phyloP scores from a whole-genome alignment of 2,113 vertebrate species.

The Boleophthalmus pectinirostris region DNA sequence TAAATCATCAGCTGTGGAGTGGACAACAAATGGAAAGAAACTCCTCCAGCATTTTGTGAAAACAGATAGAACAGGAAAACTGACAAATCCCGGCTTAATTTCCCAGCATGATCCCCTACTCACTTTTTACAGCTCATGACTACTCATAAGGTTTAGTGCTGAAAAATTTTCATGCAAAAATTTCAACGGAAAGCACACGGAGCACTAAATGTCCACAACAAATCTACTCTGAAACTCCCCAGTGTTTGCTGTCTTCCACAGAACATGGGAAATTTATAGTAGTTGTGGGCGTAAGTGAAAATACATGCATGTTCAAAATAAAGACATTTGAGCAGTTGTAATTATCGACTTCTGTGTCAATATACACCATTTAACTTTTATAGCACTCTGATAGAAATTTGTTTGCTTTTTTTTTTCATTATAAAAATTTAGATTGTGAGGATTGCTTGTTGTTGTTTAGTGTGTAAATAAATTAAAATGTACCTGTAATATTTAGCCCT shows the following conservation, averaged over 20 bases:
- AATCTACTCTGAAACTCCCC: slow-evolving; percentile 53
- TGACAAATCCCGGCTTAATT: slow-evolving; percentile 32
- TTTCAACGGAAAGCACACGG: slow-evolving; percentile 28
- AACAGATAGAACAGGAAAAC: slow-evolving; percentile 15
- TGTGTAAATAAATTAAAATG: no score
- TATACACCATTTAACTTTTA: not conserved
- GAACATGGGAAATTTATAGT: slow-evolving; percentile 31
- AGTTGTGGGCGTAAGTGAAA: slow-evolving; percentile 15
- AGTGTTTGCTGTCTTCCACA: slow-evolving; percentile 35
- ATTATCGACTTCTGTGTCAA: not conserved
- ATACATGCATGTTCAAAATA: not conserved
- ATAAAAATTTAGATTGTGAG: not conserved
- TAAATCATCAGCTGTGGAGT: slow-evolving; percentile 17
- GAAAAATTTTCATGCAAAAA: slow-evolving; percentile 17
- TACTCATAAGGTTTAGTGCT: not conserved
- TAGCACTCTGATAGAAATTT: not conserved
- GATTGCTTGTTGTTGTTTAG: not conserved
- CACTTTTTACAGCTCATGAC: slow-evolving; percentile 23
- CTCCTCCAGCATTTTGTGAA: slow-evolving; percentile 21
- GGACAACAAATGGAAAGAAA: slow-evolving; percentile 12
- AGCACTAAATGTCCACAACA: slow-evolving; percentile 34
- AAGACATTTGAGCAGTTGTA: not conserved
- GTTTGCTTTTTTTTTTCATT: not conserved
- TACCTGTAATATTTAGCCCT: no score
- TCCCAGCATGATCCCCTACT: slow-evolving; percentile 25